phyloP scores from a whole-genome alignment of 1,140 invertebrate genomes.

The Ooceraea biroi region DNA sequence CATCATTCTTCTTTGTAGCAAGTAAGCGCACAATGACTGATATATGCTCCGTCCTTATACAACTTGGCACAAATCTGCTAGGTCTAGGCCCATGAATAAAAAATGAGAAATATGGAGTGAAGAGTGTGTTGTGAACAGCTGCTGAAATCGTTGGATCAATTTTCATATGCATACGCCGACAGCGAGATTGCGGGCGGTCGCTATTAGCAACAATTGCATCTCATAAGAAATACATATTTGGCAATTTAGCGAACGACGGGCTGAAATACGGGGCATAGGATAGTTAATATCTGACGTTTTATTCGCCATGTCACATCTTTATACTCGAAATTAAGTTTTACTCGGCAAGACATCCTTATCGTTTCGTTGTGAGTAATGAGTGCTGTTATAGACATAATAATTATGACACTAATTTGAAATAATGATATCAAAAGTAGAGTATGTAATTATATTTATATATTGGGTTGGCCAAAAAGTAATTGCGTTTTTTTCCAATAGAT shows the following conservation, averaged over 20 bases:
- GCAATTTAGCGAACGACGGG: background rate
- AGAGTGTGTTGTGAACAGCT: conserved; percentile 41
- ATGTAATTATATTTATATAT: no score
- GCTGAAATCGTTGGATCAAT: conserved; percentile 53
- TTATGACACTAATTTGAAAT: no score
- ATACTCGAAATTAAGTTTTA: background rate
- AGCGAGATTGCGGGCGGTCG: background rate
- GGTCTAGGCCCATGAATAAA: conserved; percentile 55
- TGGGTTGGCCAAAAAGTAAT: no score
- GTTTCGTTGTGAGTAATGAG: background rate
- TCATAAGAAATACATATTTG: conserved; percentile 7
- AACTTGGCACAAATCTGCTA: conserved; percentile 47
- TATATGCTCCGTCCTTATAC: conserved; percentile 47
- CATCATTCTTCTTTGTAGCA: conserved; percentile 61
- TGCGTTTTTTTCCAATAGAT: no score
- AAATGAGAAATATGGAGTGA: conserved; percentile 39
- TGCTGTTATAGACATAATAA: no score
- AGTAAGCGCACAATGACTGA: conserved; percentile 51
- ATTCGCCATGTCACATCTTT: background rate
- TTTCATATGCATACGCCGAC: background rate
- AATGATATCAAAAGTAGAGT: no score
- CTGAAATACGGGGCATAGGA: background rate
- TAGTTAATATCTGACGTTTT: background rate
- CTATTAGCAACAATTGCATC: conserved; percentile 12
- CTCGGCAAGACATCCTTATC: background rate